Evolutionary conservation across 2,113 vertebrate species (phyloP).

Genomic region (Pelmatolapia mariae): DNA sequence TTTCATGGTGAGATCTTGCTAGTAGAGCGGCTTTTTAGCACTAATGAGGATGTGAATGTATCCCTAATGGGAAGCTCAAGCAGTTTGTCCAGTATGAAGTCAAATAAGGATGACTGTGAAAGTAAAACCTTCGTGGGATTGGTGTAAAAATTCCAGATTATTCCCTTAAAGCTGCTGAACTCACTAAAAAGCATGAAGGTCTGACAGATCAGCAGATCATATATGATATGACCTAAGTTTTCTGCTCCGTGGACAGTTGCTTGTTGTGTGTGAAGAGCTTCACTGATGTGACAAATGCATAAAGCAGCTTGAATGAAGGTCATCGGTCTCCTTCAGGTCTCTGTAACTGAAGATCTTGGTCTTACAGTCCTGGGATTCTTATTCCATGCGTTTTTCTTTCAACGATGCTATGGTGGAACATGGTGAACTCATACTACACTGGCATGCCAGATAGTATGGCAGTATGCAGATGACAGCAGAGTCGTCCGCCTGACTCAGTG

Average conservation of each 20-base stretch:
- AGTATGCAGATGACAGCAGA: conserved; percentile 30
- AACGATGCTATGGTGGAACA: conserved; percentile 34
- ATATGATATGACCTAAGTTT: background rate
- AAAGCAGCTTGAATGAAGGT: conserved; percentile 29
- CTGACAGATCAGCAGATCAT: background rate
- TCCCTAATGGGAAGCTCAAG: background rate
- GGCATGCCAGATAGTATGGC: conserved; percentile 11
- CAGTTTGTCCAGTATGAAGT: background rate
- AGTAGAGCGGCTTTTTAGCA: background rate
- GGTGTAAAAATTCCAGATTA: background rate
- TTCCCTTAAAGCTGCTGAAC: conserved; percentile 17
- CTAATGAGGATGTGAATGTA: background rate
- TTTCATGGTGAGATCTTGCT: background rate
- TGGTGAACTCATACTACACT: conserved; percentile 42
- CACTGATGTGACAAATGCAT: background rate
- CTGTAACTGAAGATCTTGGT: background rate
- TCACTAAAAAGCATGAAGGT: conserved; percentile 25
- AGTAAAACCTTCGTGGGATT: background rate
- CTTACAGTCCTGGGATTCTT: background rate
- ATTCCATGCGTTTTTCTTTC: background rate
- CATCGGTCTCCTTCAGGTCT: background rate
- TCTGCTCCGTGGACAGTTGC: background rate
- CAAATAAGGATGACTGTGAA: background rate
- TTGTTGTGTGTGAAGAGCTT: conserved; percentile 11
- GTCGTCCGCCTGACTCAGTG: conserved; percentile 23